Base-by-base conservation (phyloP, 2,888 invertebrate genomes). In the Alitta virens region DNA sequence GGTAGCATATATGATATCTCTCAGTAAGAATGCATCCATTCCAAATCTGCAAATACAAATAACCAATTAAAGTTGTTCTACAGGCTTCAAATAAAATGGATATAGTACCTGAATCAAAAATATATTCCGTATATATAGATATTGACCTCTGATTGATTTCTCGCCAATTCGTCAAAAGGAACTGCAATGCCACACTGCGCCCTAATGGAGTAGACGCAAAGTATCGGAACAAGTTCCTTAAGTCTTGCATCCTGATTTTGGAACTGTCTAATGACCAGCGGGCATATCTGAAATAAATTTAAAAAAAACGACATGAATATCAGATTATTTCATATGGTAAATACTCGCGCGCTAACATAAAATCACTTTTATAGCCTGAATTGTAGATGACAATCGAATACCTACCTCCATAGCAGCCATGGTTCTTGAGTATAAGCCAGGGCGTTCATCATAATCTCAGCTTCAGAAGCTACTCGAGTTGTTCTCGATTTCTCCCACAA, bases 371-470 rank as follows among this genome's bases (percentile, higher is more conserved):
- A n/a, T n/a, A n/a, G n/a, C n/a, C n/a, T n/a, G n/a, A n/a, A n/a
- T n/a, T n/a, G n/a, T n/a, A n/a, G n/a, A n/a, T n/a, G n/a, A n/a
- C n/a, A n/a, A n/a, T n/a, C n/a, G 12, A 18, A 38, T 9, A 2
- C 63, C 23, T 63, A 80, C 80, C 79, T 72, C 78, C 79, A 79
- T 3, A 81, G 72, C 14, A 81, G 66, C 78, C 78, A 80, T 5
- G 78, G 75, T 63, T 79, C 73, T 67, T 76, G 74, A 1, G 79
- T 75, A 56, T 75, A 72, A 0, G 75, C 78, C 40, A 81, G 65
- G 0, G 80, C 78, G 46, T 74, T 74, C 72, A 79, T 71, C 72
- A 80, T 70, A 68, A 75, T 76, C 55, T 78, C 76, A 7, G 75
- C 66, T 65, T 80, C 78, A 0, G 76, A 72, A 1, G 77, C 78